Conservation (phyloP, 2,797 vertebrate species). For the Okamejei kenojei region DNA sequence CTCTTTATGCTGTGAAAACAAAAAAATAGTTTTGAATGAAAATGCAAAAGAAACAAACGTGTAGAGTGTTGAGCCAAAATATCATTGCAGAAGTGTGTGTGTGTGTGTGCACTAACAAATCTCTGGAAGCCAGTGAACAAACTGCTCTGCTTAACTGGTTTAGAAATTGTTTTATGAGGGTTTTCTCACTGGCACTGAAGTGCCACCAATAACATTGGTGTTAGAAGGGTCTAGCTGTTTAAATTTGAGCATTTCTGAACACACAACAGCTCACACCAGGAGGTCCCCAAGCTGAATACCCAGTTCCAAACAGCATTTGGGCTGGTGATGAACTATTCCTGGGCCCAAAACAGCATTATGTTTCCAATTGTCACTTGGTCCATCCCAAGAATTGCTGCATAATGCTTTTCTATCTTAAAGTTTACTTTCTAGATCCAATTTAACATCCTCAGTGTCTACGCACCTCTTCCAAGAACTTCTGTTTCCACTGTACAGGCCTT, state of each 20-base stretch:
- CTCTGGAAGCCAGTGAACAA: not conserved
- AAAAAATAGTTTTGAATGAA: not conserved
- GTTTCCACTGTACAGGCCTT: not conserved
- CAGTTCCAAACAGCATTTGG: slow-evolving; percentile 46
- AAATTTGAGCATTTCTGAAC: not conserved
- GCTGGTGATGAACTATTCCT: slow-evolving; percentile 45
- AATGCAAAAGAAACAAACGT: not conserved
- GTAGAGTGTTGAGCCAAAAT: not conserved
- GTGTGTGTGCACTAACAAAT: not conserved
- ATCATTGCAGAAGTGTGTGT: not conserved
- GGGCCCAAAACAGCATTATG: slow-evolving; percentile 43
- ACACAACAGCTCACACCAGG: slow-evolving; percentile 32
- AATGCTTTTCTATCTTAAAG: not conserved
- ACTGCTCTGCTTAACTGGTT: not conserved
- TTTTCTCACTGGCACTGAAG: too few relatives aligned
- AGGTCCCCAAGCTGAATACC: slow-evolving; percentile 46
- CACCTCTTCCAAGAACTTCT: not conserved
- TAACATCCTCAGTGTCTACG: not conserved
- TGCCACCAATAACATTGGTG: slow-evolving; percentile 7
- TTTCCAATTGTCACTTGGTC: not conserved
- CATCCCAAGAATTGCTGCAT: not conserved
- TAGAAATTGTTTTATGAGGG: slow-evolving; percentile 1
- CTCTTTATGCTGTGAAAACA: not conserved
- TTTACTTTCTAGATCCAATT: slow-evolving; percentile 27
- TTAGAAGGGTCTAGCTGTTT: not conserved